Conservation (phyloP, 2,113 vertebrate species). For the Steatornis caripensis region DNA sequence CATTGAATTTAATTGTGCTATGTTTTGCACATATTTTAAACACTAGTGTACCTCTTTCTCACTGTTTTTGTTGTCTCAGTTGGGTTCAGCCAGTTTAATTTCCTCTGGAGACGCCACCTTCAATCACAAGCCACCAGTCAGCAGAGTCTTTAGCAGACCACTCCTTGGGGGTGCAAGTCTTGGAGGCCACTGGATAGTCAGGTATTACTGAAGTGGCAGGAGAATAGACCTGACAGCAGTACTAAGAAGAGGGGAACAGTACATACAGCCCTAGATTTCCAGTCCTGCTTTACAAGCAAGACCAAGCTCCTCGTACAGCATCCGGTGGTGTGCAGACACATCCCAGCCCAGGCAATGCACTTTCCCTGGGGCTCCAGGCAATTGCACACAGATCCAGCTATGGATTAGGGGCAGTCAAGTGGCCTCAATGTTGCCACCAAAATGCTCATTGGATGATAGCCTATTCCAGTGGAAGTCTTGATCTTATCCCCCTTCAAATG, state of each 20-base stretch:
- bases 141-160: not conserved
- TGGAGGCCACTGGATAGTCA: not conserved
- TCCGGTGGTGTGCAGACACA: not conserved
- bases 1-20: not conserved
- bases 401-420: not conserved
- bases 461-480: not conserved
- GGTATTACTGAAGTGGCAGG: not conserved
- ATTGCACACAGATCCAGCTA: not conserved
- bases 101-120: not conserved
- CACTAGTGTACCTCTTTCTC: not conserved
- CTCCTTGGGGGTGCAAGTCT: not conserved
- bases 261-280: not conserved
- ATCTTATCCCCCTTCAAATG: not conserved
- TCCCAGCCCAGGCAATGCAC: not conserved
- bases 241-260: not conserved
- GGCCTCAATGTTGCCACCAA: not conserved
- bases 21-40: slow-evolving; percentile 17
- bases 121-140: not conserved
- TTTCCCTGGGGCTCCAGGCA: not conserved
- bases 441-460: not conserved
- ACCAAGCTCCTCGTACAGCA: not conserved
- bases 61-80: not conserved
- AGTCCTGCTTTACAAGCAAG: not conserved
- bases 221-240: not conserved
- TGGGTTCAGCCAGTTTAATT: not conserved